A percentile compares a stretch with the other conserved stretches of the same genome.
Conservation (phyloP, 2,113 vertebrate genomes). For the Sarotherodon lohbergeri region DNA sequence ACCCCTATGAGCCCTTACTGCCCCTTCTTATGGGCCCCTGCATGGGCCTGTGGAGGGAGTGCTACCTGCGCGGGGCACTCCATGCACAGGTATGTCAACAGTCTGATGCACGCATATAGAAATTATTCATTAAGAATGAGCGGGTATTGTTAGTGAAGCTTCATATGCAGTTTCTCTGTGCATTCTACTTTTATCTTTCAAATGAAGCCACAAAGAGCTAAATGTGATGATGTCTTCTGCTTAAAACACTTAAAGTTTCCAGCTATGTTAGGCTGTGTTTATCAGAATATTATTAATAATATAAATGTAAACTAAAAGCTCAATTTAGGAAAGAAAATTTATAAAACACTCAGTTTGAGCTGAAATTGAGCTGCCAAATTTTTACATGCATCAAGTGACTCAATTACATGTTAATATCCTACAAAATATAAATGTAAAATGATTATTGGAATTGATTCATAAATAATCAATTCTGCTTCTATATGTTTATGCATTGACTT, state of each 20-base stretch:
- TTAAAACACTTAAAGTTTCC: not conserved
- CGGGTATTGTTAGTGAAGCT: not conserved
- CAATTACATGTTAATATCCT: not conserved
- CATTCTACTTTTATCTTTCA: not conserved
- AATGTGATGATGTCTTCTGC: fast-evolving
- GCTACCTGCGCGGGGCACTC: conserved; percentile 84
- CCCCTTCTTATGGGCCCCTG: conserved; percentile 81
- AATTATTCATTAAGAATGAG: not conserved
- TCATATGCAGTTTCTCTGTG: not conserved
- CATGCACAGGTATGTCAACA: conserved; percentile 77
- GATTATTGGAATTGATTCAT: fast-evolving
- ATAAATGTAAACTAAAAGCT: not conserved
- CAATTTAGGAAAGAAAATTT: not conserved
- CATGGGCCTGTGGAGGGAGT: conserved; percentile 83
- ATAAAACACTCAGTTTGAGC: not conserved
- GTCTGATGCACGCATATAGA: not conserved
- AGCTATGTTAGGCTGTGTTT: fast-evolving
- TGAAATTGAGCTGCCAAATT: not conserved
- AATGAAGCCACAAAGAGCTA: not conserved
- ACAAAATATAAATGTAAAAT: not conserved
- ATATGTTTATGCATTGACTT: not conserved
- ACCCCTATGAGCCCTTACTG: conserved; percentile 72
- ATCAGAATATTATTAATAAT: not conserved
- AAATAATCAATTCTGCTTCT: not conserved
- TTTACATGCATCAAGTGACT: not conserved